A percentile compares a stretch with the other conserved stretches of the same genome.
Evolutionary conservation across 2,113 vertebrate genomes (phyloP).

Genomic region (Sceloporus undulatus): DNA sequence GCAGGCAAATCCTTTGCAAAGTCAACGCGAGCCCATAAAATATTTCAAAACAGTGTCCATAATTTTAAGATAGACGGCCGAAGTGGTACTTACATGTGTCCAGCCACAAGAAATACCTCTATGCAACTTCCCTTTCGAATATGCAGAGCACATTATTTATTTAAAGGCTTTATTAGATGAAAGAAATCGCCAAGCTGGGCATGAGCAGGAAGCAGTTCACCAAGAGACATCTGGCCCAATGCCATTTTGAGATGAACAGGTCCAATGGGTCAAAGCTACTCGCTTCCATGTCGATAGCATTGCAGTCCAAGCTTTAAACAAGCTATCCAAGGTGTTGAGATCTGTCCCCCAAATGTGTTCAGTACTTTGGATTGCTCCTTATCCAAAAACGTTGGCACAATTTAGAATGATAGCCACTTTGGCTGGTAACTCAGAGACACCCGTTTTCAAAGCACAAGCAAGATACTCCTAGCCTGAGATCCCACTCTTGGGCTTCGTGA

Average conservation of each 20-base stretch:
- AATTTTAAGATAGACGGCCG: neutral
- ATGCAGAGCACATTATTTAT: neutral
- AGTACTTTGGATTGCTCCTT: no score
- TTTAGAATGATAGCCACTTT: no score
- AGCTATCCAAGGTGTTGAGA: no score
- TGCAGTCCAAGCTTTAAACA: no score
- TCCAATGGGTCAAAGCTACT: neutral
- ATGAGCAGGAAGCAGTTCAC: neutral
- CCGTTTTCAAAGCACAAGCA: slow-evolving; percentile 40
- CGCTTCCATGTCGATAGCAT: no score
- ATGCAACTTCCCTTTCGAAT: neutral
- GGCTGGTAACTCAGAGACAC: neutral
- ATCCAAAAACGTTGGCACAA: no score
- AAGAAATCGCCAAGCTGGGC: neutral
- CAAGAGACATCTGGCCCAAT: neutral
- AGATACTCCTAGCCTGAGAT: slow-evolving; percentile 29
- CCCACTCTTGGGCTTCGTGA: slow-evolving; percentile 38
- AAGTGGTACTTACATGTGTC: neutral
- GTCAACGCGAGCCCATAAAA: neutral
- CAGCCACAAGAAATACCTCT: neutral
- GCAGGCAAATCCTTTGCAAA: neutral
- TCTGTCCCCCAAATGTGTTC: no score
- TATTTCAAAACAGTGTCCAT: neutral
- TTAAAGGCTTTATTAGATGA: neutral
- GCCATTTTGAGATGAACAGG: neutral